Evolutionary conservation across 2,113 vertebrate genomes (phyloP).

Genomic region (Pedetes capensis): DNA sequence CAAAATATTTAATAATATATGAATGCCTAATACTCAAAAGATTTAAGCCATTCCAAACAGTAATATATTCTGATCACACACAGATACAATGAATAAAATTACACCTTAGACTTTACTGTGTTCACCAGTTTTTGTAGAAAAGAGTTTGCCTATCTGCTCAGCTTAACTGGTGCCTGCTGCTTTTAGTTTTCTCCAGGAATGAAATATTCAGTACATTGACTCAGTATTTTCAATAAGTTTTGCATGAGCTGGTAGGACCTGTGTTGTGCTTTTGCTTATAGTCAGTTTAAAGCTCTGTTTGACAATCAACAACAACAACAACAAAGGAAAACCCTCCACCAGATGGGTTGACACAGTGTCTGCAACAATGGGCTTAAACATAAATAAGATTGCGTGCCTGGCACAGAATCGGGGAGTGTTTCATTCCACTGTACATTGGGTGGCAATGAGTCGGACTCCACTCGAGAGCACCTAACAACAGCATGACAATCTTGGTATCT

Average conservation of each 20-base stretch:
- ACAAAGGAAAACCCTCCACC: no score
- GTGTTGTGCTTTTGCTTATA: slow-evolving; percentile 60
- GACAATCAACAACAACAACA: no score
- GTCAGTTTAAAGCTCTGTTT: slow-evolving; percentile 59
- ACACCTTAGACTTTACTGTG: slow-evolving; percentile 79
- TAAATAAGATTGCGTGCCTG: no score
- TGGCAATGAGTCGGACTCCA: no score
- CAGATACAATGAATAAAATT: slow-evolving; percentile 72
- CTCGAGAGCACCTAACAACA: no score
- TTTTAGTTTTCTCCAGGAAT: slow-evolving; percentile 71
- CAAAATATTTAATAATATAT: slow-evolving; percentile 67
- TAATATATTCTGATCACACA: slow-evolving; percentile 71
- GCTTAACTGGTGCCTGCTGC: slow-evolving; percentile 60
- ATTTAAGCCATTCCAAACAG: slow-evolving; percentile 74
- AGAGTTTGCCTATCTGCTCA: slow-evolving; percentile 44
- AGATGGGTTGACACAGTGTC: no score
- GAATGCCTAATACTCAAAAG: slow-evolving; percentile 74
- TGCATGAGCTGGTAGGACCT: slow-evolving; percentile 71
- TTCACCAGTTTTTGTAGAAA: slow-evolving; percentile 66
- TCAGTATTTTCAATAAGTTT: slow-evolving; percentile 64
- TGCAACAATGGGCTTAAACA: no score
- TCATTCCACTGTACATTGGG: no score
- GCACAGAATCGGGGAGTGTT: no score
- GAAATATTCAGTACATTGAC: slow-evolving; percentile 72
- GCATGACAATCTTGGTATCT: slow-evolving; percentile 51